Base-by-base conservation (phyloP, 2,113 vertebrate genomes). In the Glaucomys volans region DNA sequence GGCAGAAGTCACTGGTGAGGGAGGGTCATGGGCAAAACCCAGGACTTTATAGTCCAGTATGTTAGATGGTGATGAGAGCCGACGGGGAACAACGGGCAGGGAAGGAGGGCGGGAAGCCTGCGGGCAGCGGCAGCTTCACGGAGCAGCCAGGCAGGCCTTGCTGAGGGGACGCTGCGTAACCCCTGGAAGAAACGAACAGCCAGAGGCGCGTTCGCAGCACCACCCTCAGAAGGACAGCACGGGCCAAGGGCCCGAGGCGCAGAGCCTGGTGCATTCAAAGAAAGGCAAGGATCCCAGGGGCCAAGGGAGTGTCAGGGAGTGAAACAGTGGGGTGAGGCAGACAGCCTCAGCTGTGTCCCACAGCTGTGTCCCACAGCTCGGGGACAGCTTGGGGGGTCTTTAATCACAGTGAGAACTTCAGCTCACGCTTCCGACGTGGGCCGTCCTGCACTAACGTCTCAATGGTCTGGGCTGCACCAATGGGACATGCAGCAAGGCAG, bases 401-500 rank as follows among this genome's bases (percentile, higher is more conserved):
- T 18, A 8, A 7, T 26, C 4, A 13, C 4, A 18, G 22, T 0
- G 40, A 17, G 11, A 83, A 50, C 47, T 18, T 59, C 10, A 83
- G 76, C 83, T 82, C 5, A 0, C 1, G 54, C 54, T n/a, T 24
- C 87, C 57, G 44, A 54, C 67, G 37, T 12, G 7, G 50, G 37
- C 16, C 20, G n/a, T 10, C 89, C 1, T 0, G 40, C 14, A 16
- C 0, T 4, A 0, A 18, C 14, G 44, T 4, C 16, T 0, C 35
- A 5, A 37, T 35, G 22, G 28, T 4, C 44, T 11, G 22, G 22
- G 47, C 14, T 4, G 12, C 8, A 5, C 1, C 0, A 14, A 4
- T 18, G 16, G 0, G 1, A 3, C 0, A 2, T 1, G 22, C 2
- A 5, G 50, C 26, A 16, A 47, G 17, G 18, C 13, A 0, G 12